These are phyloP conservation scores for Podiceps cristatus DNA, from an alignment of 2,113 vertebrate species.

Conservation along the genomic window DNA sequence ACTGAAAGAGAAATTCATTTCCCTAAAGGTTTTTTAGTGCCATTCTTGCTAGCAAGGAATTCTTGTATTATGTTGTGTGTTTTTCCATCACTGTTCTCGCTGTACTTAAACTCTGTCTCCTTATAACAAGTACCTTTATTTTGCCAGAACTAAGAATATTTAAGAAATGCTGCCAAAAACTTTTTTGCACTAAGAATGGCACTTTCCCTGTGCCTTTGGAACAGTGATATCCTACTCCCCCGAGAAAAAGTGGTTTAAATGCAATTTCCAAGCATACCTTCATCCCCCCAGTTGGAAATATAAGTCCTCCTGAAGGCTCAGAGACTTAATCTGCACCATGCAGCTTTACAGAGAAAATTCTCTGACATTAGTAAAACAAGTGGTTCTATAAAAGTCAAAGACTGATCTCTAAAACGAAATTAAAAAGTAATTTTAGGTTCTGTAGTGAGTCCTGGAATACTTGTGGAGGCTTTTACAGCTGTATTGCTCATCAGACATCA, in stretches of 20 bases:
- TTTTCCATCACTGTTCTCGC: accelerated
- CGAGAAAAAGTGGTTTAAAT: background rate
- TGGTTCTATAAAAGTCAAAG: background rate
- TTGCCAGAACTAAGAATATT: background rate
- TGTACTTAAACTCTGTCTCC: background rate
- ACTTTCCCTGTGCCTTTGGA: background rate
- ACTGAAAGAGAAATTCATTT: slow-evolving; percentile 49
- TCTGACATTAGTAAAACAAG: background rate
- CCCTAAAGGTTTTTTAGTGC: background rate
- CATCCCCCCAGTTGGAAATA: background rate
- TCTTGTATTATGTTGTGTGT: background rate
- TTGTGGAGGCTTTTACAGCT: background rate
- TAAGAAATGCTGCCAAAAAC: background rate
- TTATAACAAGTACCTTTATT: background rate
- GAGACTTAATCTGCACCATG: background rate
- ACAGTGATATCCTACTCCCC: background rate
- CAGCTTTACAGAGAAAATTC: background rate
- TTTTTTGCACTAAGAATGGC: background rate
- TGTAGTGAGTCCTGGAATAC: background rate
- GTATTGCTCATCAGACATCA: background rate
- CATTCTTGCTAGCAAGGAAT: background rate
- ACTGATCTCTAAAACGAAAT: slow-evolving; percentile 12
- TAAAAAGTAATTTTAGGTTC: background rate
- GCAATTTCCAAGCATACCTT: background rate
- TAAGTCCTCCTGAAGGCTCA: background rate